phyloP scores from a whole-genome alignment of 2,113 vertebrate genomes.

The Grammomys dolichurus region DNA sequence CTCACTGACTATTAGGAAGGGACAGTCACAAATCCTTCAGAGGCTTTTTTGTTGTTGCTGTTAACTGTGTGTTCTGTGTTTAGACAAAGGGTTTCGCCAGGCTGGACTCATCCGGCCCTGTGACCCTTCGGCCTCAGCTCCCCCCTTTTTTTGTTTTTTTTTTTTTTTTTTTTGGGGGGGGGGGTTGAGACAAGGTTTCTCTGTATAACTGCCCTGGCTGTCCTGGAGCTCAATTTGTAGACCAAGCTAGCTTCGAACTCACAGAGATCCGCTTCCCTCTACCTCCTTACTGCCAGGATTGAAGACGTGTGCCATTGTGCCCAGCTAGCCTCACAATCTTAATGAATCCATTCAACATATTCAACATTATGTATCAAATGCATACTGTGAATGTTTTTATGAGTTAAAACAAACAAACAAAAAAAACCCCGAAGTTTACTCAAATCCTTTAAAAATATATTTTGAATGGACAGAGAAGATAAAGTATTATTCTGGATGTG shows the following conservation, averaged over 20 bases:
- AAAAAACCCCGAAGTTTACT: background rate
- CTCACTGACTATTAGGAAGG: background rate
- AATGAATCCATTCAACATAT: background rate
- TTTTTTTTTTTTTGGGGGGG: too few species aligned
- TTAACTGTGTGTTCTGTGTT: background rate
- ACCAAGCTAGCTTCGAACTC: too few species aligned
- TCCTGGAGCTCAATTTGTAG: too few species aligned
- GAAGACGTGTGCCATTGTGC: too few species aligned
- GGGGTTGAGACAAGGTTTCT: too few species aligned
- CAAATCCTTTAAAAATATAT: conserved; percentile 44
- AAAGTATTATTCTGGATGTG: background rate
- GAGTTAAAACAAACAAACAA: conserved; percentile 41
- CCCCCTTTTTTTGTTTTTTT: too few species aligned
- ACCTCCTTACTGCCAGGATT: too few species aligned
- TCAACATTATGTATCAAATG: background rate
- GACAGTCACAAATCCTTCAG: background rate
- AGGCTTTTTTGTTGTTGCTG: background rate
- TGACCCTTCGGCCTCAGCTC: background rate
- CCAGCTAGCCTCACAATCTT: background rate
- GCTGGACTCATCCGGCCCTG: too few species aligned
- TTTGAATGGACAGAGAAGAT: conserved; percentile 7
- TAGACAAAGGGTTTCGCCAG: background rate
- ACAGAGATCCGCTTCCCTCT: too few species aligned
- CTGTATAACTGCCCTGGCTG: too few species aligned
- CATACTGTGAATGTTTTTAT: conserved; percentile 1